Evolutionary conservation across 2,113 vertebrate genomes (phyloP).

Genomic region (human): DNA sequence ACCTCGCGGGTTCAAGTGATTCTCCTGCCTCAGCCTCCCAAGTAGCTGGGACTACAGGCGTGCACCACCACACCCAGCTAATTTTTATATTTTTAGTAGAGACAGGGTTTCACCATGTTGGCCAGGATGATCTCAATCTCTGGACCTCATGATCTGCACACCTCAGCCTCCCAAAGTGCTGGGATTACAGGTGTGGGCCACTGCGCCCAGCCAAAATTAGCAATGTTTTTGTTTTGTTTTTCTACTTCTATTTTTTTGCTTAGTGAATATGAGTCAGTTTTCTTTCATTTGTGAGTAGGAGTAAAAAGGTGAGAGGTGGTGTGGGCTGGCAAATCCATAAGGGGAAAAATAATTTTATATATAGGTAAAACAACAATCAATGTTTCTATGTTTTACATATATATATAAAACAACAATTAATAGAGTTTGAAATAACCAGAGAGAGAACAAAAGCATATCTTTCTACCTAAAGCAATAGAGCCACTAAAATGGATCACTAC

Average conservation of each 20-base stretch:
- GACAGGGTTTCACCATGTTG: no score
- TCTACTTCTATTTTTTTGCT: neutral
- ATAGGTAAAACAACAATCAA: no score
- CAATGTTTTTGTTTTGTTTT: neutral
- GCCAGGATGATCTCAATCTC: no score
- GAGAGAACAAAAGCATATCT: neutral
- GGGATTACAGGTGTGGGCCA: no score
- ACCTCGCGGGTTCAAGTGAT: no score
- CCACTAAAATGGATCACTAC: neutral
- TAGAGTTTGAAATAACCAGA: neutral
- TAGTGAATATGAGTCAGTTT: neutral
- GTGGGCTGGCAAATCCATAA: neutral
- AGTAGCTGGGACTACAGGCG: no score
- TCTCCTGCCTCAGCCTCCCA: no score
- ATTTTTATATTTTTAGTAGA: no score
- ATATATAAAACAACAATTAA: neutral
- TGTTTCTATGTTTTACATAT: no score
- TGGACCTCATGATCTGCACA: accelerated
- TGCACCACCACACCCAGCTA: no score
- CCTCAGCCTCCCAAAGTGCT: no score
- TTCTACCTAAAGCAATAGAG: neutral
- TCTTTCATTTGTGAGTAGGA: neutral
- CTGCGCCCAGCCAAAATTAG: no score
- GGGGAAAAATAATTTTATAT: neutral
- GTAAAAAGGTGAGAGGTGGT: neutral